Percentiles rank a stretch among this genome's conserved stretches.
phyloP scores from a whole-genome alignment of 2,888 invertebrate genomes.

The Hydroisotoma schaefferi region DNA sequence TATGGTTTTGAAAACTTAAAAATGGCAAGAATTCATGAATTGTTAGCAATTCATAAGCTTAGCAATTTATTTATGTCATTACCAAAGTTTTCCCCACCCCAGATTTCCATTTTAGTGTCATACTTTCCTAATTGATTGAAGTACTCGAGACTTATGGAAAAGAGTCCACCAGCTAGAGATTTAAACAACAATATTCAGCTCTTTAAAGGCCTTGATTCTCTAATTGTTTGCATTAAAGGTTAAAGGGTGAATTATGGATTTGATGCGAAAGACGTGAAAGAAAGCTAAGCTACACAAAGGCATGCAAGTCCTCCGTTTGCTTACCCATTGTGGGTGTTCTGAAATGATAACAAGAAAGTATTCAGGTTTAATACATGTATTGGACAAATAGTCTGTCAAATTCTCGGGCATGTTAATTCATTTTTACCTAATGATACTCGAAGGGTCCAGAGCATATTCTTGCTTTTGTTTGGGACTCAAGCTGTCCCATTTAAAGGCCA shows the following conservation, averaged over 20 bases:
- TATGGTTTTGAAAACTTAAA: constrained; percentile 50
- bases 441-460: constrained; percentile 50
- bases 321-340: neutral
- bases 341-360: neutral
- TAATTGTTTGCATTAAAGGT: no score
- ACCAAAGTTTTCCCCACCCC: constrained; percentile 98
- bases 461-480: constrained; percentile 77
- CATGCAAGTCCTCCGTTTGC: no score
- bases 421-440: neutral
- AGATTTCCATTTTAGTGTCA: constrained; percentile 97
- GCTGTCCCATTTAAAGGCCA: constrained; percentile 83
- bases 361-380: no score
- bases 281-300: no score
- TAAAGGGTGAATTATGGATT: no score
- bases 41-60: neutral
- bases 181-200: no score
- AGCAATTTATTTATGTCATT: constrained; percentile 49
- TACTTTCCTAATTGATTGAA: constrained; percentile 95
- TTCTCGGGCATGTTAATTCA: neutral
- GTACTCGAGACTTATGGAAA: constrained; percentile 87
- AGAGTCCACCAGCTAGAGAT: constrained; percentile 89
- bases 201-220: no score
- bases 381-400: no score
- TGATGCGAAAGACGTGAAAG: no score
- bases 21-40: neutral